Conservation (phyloP, 2,113 vertebrate genomes). For the Steatornis caripensis region DNA sequence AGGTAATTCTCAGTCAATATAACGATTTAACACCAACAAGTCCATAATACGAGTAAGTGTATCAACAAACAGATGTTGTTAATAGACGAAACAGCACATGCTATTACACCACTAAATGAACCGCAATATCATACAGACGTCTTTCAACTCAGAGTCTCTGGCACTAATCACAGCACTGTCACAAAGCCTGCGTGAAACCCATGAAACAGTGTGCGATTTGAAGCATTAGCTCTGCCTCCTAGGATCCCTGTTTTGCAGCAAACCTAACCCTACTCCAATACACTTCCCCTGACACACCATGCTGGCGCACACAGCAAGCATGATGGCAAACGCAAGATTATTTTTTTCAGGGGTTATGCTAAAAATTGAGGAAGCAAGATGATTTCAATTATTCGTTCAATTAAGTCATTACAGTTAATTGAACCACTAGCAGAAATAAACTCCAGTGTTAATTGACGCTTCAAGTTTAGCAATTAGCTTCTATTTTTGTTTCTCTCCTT, state of each 20-base stretch:
- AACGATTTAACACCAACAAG: neutral
- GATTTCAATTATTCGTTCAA: slow-evolving; percentile 45
- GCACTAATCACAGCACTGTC: neutral
- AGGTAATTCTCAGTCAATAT: neutral
- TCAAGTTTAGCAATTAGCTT: slow-evolving; percentile 20
- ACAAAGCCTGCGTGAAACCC: neutral
- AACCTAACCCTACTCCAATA: neutral
- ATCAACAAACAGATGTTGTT: neutral
- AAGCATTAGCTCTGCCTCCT: neutral
- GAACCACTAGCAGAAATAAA: slow-evolving; percentile 52
- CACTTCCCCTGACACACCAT: neutral
- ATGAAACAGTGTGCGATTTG: neutral
- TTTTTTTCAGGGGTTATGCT: slow-evolving; percentile 22
- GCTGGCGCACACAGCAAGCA: neutral
- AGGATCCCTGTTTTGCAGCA: neutral
- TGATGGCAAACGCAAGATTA: neutral
- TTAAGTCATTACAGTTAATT: slow-evolving; percentile 59
- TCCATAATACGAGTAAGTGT: neutral
- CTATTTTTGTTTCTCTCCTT: slow-evolving; percentile 28
- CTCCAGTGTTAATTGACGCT: slow-evolving; percentile 19
- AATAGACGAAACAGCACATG: neutral
- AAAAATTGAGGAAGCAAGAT: slow-evolving; percentile 37
- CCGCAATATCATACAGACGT: neutral
- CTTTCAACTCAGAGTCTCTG: neutral
- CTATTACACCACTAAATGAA: neutral